phyloP scores from a whole-genome alignment of 2,113 vertebrate species.

The Osmerus eperlanus region DNA sequence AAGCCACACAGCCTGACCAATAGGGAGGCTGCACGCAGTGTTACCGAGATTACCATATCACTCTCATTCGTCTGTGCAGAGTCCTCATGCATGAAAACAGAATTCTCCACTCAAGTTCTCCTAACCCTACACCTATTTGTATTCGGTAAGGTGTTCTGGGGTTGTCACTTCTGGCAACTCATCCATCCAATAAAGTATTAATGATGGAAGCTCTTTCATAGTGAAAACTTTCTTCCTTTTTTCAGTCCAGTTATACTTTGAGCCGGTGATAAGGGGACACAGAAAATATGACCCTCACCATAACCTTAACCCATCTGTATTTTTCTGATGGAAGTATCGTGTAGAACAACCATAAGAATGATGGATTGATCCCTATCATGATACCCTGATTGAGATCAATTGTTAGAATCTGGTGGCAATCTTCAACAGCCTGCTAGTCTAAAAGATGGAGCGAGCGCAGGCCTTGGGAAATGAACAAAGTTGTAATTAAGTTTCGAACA shows the following conservation, averaged over 20 bases:
- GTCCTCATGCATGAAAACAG: conserved; percentile 59
- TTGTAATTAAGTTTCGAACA: conserved; percentile 34
- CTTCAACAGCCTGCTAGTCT: not conserved
- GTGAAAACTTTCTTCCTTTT: conserved; percentile 40
- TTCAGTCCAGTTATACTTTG: conserved; percentile 18
- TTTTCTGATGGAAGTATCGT: conserved; percentile 6
- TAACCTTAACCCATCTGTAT: conserved; percentile 25
- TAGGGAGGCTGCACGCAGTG: conserved; percentile 40
- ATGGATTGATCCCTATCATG: conserved; percentile 9
- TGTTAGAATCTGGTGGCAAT: not conserved
- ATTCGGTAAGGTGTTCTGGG: conserved; percentile 48
- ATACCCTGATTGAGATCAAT: conserved; percentile 36
- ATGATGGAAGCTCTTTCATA: conserved; percentile 54
- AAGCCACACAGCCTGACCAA: conserved; percentile 29
- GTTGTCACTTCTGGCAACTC: conserved; percentile 58
- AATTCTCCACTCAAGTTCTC: conserved; percentile 53
- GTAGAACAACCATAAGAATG: not conserved
- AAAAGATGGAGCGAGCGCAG: conserved; percentile 26
- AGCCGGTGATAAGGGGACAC: conserved; percentile 26
- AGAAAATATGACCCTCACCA: conserved; percentile 27
- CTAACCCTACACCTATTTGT: conserved; percentile 50
- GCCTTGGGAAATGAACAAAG: conserved; percentile 17
- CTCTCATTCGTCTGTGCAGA: conserved; percentile 48
- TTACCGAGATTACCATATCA: conserved; percentile 51
- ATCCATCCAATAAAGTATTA: conserved; percentile 60